phyloP scores from a whole-genome alignment of 2,888 invertebrate genomes.

The Platycheirus albimanus region DNA sequence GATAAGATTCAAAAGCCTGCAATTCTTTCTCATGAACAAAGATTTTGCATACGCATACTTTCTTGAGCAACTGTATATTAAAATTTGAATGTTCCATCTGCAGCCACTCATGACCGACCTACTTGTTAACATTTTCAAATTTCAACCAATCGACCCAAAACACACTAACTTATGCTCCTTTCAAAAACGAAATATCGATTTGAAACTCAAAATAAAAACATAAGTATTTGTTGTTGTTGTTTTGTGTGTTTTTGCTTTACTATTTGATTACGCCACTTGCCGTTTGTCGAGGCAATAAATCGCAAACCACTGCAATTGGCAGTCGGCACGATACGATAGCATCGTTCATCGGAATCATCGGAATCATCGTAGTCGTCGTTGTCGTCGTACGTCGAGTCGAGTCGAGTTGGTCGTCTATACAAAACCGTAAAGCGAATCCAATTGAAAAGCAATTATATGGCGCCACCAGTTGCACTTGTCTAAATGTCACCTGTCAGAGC shows the following conservation, averaged over 20 bases:
- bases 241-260: slow-evolving; percentile 29
- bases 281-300: slow-evolving; percentile 45
- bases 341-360: slow-evolving; percentile 21
- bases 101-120: neutral
- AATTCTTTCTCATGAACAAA: no score
- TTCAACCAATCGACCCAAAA: neutral
- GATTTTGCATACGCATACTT: neutral
- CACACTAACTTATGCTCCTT: slow-evolving; percentile 2
- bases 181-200: slow-evolving; percentile 33
- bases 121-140: neutral
- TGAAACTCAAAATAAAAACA: neutral
- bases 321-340: neutral
- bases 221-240: neutral
- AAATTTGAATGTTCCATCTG: no score
- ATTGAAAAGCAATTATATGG: slow-evolving; percentile 71
- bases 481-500: slow-evolving; percentile 66
- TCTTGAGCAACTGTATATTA: no score
- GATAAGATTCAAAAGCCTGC: no score
- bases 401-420: neutral
- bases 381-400: neutral
- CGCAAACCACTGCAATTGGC: slow-evolving; percentile 12
- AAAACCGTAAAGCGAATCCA: slow-evolving; percentile 33
- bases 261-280: slow-evolving; percentile 54
- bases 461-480: slow-evolving; percentile 69
- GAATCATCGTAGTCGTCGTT: neutral